Evolutionary conservation across 2,113 vertebrate genomes (phyloP).

Genomic region (Vidua chalybeata): DNA sequence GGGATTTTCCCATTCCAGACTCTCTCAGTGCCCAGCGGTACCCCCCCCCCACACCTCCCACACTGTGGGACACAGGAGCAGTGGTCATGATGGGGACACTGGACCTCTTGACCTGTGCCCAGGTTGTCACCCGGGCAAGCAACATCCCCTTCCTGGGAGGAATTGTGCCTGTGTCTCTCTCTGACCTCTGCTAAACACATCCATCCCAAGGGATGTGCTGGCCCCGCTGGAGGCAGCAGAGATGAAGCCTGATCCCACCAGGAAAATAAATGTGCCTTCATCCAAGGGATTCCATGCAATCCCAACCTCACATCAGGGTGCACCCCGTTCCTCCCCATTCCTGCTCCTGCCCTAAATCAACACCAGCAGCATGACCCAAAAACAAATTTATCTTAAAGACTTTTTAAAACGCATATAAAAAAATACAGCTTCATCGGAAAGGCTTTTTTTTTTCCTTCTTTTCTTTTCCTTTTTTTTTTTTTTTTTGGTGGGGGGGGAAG

Average conservation of each 20-base stretch:
- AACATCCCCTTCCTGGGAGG: not conserved
- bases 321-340: not conserved
- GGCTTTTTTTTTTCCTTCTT: slow-evolving; percentile 54
- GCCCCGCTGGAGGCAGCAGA: accelerated
- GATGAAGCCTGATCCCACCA: not conserved
- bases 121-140: not conserved
- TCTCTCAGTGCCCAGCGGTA: accelerated
- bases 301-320: not conserved
- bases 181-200: not conserved
- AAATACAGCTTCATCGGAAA: slow-evolving; percentile 72
- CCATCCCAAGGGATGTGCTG: not conserved
- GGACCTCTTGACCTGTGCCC: not conserved
- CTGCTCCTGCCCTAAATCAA: not conserved
- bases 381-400: slow-evolving; percentile 22
- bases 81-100: not conserved
- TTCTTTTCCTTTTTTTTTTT: slow-evolving; percentile 23
- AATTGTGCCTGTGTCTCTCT: not conserved
- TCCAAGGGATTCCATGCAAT: accelerated
- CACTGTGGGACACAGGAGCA: not conserved
- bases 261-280: not conserved
- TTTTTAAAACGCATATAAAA: not conserved
- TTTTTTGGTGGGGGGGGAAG: not conserved
- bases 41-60: not conserved
- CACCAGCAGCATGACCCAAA: not conserved
- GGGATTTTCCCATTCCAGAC: not conserved